These are phyloP conservation scores for Acipenser ruthenus DNA, from an alignment of 2,797 vertebrate genomes.

Conservation along the genomic window DNA sequence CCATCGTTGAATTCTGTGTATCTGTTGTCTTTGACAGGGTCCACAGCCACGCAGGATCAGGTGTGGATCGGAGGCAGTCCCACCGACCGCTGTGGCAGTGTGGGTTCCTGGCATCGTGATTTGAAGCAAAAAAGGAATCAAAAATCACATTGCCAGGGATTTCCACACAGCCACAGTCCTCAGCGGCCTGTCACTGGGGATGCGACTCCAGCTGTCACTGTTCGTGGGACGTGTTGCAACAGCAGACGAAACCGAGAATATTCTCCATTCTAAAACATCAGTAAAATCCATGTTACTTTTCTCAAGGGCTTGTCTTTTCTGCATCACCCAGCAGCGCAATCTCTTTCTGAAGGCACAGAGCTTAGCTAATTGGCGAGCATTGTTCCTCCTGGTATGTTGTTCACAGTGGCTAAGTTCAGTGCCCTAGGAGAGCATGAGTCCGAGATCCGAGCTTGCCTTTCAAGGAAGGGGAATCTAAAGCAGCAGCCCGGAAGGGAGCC, in stretches of 20 bases:
- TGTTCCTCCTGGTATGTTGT: constrained; percentile 69
- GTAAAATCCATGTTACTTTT: too few relatives aligned
- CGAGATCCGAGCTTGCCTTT: too few relatives aligned
- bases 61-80: too few relatives aligned
- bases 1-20: too few relatives aligned
- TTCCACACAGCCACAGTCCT: constrained; percentile 67
- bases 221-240: too few relatives aligned
- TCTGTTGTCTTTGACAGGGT: too few relatives aligned
- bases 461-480: neutral
- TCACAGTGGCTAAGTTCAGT: constrained; percentile 85
- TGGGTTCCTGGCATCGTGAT: constrained; percentile 81
- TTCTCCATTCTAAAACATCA: too few relatives aligned
- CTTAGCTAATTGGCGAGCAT: constrained; percentile 80
- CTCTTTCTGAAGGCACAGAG: constrained; percentile 69
- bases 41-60: too few relatives aligned
- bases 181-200: constrained; percentile 28
- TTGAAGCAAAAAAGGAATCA: constrained; percentile 66
- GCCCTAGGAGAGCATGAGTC: constrained; percentile 49
- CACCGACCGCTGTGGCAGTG: constrained; percentile 51
- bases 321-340: constrained; percentile 33
- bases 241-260: too few relatives aligned
- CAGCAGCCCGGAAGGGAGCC: neutral
- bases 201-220: too few relatives aligned
- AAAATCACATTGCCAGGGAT: constrained; percentile 86
- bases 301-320: neutral